Percentiles rank a stretch among this genome's conserved stretches.
These are phyloP conservation scores for Cerceris ruficornis DNA, from an alignment of 2,888 invertebrate species.

Conservation along the genomic window DNA sequence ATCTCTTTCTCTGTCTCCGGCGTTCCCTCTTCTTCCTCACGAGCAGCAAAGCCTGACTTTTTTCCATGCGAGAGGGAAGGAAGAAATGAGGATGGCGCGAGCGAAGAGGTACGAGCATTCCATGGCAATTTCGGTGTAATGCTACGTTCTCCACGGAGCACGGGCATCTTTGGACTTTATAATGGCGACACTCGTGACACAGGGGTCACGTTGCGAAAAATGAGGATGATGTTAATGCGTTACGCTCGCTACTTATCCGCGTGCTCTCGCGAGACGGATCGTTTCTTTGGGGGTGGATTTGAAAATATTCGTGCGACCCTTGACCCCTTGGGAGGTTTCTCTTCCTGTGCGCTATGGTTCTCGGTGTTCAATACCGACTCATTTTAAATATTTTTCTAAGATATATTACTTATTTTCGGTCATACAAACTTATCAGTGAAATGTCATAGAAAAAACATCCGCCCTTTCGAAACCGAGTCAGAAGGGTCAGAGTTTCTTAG, in stretches of 20 bases:
- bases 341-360: no score
- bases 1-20: slow-evolving; percentile 17
- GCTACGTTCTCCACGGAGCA: slow-evolving; percentile 7
- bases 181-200: slow-evolving; percentile 1
- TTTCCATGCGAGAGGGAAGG: slow-evolving; percentile 42
- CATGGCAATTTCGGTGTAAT: slow-evolving; percentile 38
- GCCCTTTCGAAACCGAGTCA: no score
- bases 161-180: not conserved
- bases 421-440: no score
- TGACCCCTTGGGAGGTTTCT: no score
- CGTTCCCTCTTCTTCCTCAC: slow-evolving; percentile 3
- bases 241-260: slow-evolving; percentile 11
- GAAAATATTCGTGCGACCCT: no score
- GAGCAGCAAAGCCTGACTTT: slow-evolving; percentile 21
- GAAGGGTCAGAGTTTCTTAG: no score
- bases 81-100: slow-evolving; percentile 49
- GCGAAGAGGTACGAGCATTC: slow-evolving; percentile 41
- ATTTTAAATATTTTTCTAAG: no score
- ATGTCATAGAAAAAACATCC: no score
- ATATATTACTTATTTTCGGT: no score
- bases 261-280: not conserved
- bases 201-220: not conserved
- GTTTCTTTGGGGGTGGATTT: no score
- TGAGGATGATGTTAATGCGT: slow-evolving; percentile 10
- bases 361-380: no score